Conservation (phyloP, 2,888 invertebrate species). For the Pachliopta kotzebuea region DNA sequence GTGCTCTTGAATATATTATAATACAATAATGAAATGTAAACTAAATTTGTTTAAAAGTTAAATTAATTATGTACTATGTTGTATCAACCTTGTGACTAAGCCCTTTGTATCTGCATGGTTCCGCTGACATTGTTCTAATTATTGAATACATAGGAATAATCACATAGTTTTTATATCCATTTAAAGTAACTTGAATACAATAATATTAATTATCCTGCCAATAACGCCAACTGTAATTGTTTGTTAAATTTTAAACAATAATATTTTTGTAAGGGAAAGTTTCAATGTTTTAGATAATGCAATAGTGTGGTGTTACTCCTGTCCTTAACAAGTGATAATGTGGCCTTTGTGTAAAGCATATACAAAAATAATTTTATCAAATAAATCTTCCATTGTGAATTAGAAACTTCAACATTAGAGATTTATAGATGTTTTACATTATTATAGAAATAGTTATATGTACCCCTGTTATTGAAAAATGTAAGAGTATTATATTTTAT, state of each 20-base stretch:
- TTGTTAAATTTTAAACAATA: neutral
- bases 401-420: constrained; percentile 40
- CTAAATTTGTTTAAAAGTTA: no score
- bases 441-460: constrained; percentile 12
- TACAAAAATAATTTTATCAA: constrained; percentile 44
- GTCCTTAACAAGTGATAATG: constrained; percentile 57
- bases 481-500: constrained; percentile 21
- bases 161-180: neutral
- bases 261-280: neutral
- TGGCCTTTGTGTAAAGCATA: constrained; percentile 63
- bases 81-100: no score
- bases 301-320: constrained; percentile 11
- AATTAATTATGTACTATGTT: no score
- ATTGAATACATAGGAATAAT: neutral
- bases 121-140: neutral
- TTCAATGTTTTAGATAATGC: neutral
- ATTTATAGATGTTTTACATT: constrained; percentile 34
- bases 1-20: no score
- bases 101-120: neutral
- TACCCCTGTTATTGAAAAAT: constrained; percentile 10
- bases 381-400: constrained; percentile 58
- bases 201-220: constrained; percentile 14
- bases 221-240: constrained; percentile 14
- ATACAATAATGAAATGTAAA: no score
- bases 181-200: neutral